Evolutionary conservation across 2,797 vertebrate genomes (phyloP).

Genomic region (Morus bassanus): DNA sequence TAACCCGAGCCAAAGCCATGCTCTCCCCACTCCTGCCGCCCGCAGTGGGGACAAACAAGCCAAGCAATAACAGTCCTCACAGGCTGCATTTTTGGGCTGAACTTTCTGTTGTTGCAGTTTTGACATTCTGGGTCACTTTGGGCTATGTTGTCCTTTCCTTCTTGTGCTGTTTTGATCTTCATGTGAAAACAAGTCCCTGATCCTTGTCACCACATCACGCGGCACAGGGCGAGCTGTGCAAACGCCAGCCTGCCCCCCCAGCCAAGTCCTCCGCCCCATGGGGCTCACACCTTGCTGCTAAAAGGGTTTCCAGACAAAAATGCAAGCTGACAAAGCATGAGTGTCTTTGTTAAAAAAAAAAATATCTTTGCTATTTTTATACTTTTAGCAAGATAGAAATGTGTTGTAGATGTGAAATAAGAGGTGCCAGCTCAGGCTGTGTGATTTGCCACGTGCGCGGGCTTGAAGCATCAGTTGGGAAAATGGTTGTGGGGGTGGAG

Average conservation of each 20-base stretch:
- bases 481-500: not conserved
- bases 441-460: not conserved
- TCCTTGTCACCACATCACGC: not conserved
- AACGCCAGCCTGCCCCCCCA: not conserved
- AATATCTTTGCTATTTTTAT: slow-evolving; percentile 17
- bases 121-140: not conserved
- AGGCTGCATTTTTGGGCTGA: slow-evolving; percentile 36
- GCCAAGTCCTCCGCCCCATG: not conserved
- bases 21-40: not conserved
- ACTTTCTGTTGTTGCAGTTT: slow-evolving; percentile 39
- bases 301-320: not conserved
- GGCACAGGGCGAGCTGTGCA: not conserved
- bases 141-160: slow-evolving; percentile 52
- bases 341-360: not conserved
- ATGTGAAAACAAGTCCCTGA: slow-evolving; percentile 48
- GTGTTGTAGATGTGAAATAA: not conserved
- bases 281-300: not conserved
- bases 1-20: not conserved
- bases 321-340: not conserved
- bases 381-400: not conserved
- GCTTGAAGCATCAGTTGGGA: not conserved
- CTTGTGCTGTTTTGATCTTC: slow-evolving; percentile 50
- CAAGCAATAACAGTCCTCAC: not conserved
- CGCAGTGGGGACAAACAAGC: not conserved
- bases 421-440: not conserved